These are phyloP conservation scores for Lasioglossum zephyrum DNA, from an alignment of 2,888 invertebrate species.

Conservation along the genomic window DNA sequence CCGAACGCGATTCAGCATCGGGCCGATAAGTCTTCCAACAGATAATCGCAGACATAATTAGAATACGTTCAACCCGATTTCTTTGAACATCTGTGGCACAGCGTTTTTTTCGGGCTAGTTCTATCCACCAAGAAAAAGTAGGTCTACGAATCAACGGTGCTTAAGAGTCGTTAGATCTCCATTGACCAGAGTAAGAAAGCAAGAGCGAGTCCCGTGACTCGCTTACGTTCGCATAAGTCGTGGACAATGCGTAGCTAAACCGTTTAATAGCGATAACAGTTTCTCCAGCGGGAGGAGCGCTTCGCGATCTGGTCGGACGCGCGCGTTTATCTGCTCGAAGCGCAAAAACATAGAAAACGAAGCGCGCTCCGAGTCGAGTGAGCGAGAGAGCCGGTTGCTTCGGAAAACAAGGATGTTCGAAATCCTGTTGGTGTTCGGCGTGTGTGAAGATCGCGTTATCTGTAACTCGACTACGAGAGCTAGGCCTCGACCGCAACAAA, in stretches of 20 bases:
- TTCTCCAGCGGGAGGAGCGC: constrained; percentile 31
- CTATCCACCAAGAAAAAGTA: constrained; percentile 52
- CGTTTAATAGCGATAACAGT: constrained; percentile 67
- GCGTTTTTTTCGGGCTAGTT: background rate
- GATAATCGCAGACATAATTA: constrained; percentile 80
- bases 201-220: constrained; percentile 44
- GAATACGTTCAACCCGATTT: constrained; percentile 75
- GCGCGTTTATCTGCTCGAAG: constrained; percentile 20
- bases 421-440: constrained; percentile 39
- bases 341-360: constrained; percentile 26
- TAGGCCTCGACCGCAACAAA: constrained; percentile 21
- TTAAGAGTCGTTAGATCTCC: constrained; percentile 72
- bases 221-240: constrained; percentile 65
- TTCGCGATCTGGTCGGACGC: constrained; percentile 17
- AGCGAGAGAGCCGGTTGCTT: background rate
- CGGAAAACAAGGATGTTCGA: constrained; percentile 40
- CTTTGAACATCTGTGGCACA: constrained; percentile 42
- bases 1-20: constrained; percentile 76
- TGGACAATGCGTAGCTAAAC: constrained; percentile 59
- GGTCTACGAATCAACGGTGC: constrained; percentile 67
- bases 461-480: background rate
- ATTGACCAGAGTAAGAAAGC: constrained; percentile 64
- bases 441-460: constrained; percentile 36
- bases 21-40: constrained; percentile 80
- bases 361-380: background rate